Evolutionary conservation across 1,140 invertebrate species (phyloP), one percentile per base, ranked within the genome.

Genomic region (Tetraneura akinire): DNA sequence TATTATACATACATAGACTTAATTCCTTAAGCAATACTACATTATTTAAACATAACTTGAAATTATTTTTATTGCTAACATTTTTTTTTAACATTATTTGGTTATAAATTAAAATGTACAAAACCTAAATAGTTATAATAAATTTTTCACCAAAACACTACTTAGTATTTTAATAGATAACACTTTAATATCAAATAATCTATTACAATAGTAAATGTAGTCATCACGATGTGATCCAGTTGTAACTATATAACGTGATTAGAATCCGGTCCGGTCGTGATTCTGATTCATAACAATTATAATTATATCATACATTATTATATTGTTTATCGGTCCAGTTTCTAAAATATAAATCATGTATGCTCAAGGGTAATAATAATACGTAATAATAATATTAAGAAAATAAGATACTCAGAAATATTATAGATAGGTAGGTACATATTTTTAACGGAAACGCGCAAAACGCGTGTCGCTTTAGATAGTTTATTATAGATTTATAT

Each of bases 291-390:
- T 49, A 70, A 49, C 45, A 70, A 70, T 70, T 49, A 70, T 49
- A 49, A 49, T 26, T 23, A 70, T 37, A 4, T 37, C 32, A 37
- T 37, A 37, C 32, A 37, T 4, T 37, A 37, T 37, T 37, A 37
- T 49, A 70, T 70, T 47, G 21, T 29, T 29, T 21, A 0, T 45
- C 42, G 66, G 45, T 10, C 45, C 42, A 26, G 21, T 70, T 70
- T 70, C 66, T 49, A 70, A 70, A 70, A 70, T 49, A 45, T 8
- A 70, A 70, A 70, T 70, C 45, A 45, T 49, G 42, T 49, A 16
- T 26, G 66, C 66, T 49, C 66, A 70, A 70, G 66, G 66, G 21
- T 47, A 37, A 18, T 42, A 70, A 47, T 49, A 14, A 60, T 26
- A 26, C 23, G 16, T 14, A 16, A 16, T 26, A 55, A 55, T 55